A percentile compares a stretch with the other conserved stretches of the same genome.
Conservation (phyloP, 2,888 invertebrate genomes). For the Augiades crinisus region DNA sequence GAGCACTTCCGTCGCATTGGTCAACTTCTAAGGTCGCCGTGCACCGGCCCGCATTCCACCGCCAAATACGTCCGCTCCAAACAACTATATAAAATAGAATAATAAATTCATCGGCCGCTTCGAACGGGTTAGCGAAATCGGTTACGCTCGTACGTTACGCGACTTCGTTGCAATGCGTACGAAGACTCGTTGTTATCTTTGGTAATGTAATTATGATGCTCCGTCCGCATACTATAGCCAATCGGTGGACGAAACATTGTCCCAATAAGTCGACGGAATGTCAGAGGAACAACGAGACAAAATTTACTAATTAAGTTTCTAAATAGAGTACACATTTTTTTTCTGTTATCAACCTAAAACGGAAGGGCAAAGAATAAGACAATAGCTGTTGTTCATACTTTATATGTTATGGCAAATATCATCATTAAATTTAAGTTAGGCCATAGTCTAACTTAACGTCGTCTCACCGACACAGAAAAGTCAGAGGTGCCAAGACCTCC, state of each 20-base stretch:
- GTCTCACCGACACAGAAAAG: no score
- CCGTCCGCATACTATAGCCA: background rate
- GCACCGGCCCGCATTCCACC: constrained; percentile 59
- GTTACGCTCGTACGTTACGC: constrained; percentile 22
- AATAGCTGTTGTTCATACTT: no score
- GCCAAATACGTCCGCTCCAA: constrained; percentile 64
- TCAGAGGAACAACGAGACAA: constrained; percentile 1
- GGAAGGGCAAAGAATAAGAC: no score
- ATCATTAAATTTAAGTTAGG: no score
- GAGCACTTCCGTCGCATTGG: constrained; percentile 49
- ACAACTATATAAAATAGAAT: constrained; percentile 57
- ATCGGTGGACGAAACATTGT: constrained; percentile 10
- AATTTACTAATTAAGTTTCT: constrained; percentile 4
- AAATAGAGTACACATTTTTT: background rate
- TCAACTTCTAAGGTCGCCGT: constrained; percentile 43
- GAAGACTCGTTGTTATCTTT: background rate
- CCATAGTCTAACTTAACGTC: no score
- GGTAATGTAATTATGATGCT: constrained; percentile 13
- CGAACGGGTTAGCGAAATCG: constrained; percentile 32
- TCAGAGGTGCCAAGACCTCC: no score
- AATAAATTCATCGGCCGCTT: constrained; percentile 57
- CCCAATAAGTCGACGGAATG: constrained; percentile 5
- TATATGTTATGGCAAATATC: no score
- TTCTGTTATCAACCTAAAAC: no score
- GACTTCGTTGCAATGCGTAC: constrained; percentile 18